Conservation (phyloP, 2,797 vertebrate species). For the Galaxias olidus region DNA sequence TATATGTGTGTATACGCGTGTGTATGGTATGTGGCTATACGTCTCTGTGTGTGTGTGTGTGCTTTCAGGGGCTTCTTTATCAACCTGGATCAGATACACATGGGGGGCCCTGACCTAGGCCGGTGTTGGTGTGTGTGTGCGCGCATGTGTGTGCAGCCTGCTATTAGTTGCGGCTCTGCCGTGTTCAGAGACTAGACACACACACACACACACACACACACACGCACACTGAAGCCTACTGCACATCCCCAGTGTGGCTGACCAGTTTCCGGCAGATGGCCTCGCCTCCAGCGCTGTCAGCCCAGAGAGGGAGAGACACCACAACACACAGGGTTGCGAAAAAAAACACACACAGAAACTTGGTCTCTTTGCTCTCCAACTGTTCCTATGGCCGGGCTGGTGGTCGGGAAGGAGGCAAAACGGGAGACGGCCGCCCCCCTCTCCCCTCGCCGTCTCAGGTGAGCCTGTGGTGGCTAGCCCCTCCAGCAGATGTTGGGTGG, state of each 20-base stretch:
- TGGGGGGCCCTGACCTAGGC: slow-evolving; percentile 72
- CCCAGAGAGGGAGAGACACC: slow-evolving; percentile 71
- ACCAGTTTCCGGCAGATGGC: slow-evolving; percentile 93
- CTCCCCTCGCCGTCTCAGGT: slow-evolving; percentile 47
- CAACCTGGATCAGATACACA: slow-evolving; percentile 59
- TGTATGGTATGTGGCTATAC: neutral
- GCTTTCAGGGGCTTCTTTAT: slow-evolving; percentile 37
- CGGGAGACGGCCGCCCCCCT: slow-evolving; percentile 63
- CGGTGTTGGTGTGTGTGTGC: slow-evolving; percentile 44
- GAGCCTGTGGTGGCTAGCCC: slow-evolving; percentile 39
- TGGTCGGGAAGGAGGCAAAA: slow-evolving; percentile 31
- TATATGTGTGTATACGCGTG: too few species aligned
- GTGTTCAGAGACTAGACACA: too few species aligned
- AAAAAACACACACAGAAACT: slow-evolving; percentile 63
- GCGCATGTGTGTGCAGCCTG: slow-evolving; percentile 82
- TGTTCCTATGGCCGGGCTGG: too few species aligned
- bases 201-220: too few species aligned
- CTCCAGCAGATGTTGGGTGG: slow-evolving; percentile 29
- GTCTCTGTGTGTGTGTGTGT: neutral
- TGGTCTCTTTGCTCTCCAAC: too few species aligned
- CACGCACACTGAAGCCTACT: slow-evolving; percentile 55
- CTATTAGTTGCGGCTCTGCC: slow-evolving; percentile 2
- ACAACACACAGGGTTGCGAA: slow-evolving; percentile 84
- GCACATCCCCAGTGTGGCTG: slow-evolving; percentile 85
- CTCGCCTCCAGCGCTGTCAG: slow-evolving; percentile 71